phyloP scores from a whole-genome alignment of 2,888 invertebrate species.

The Drosophila leonis region DNA sequence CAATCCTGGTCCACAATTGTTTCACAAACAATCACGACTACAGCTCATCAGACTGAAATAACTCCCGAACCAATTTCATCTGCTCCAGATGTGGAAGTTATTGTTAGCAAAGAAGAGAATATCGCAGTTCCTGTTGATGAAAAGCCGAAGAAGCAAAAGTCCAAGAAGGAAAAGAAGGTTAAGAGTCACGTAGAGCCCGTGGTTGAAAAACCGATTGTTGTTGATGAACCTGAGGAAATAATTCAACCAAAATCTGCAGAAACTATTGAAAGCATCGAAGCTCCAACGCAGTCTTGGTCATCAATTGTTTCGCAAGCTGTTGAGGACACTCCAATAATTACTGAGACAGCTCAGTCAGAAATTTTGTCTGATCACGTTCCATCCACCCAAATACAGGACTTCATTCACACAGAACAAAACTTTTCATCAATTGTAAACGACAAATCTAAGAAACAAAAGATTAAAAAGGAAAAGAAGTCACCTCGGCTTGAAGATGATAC shows the following conservation, averaged over 20 bases:
- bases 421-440: conserved; percentile 15
- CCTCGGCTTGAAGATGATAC: neutral
- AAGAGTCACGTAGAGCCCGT: neutral
- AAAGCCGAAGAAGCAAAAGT: conserved; percentile 38
- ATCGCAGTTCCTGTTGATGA: conserved; percentile 14
- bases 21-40: conserved; percentile 25
- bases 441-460: conserved; percentile 28
- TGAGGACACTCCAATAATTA: conserved; percentile 22
- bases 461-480: conserved; percentile 41
- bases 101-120: conserved; percentile 14
- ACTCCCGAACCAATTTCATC: neutral
- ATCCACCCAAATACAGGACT: conserved; percentile 1
- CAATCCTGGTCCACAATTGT: conserved; percentile 61
- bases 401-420: conserved; percentile 15
- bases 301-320: conserved; percentile 47
- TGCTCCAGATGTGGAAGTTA: conserved; percentile 10
- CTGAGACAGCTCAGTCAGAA: neutral
- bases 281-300: conserved; percentile 41
- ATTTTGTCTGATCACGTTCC: neutral
- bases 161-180: conserved; percentile 45
- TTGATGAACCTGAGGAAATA: conserved; percentile 3
- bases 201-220: neutral
- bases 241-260: conserved; percentile 2
- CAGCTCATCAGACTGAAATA: neutral
- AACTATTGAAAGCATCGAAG: neutral